These are phyloP conservation scores for Mimachlamys varia DNA, from an alignment of 2,888 invertebrate species.

Conservation along the genomic window DNA sequence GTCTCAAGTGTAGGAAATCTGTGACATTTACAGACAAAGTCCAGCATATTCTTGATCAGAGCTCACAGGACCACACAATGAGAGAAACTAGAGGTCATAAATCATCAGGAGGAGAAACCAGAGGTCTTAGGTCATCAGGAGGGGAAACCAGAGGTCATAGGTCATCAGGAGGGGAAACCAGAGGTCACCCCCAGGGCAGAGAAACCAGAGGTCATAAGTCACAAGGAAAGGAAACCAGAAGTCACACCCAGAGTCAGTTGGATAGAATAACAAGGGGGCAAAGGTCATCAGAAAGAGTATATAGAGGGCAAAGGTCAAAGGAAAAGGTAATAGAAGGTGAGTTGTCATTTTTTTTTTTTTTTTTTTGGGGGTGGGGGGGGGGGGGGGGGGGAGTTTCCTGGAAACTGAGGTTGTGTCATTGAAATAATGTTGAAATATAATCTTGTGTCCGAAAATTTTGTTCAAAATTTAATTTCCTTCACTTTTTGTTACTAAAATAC, in stretches of 20 bases:
- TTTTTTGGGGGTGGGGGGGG: no score
- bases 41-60: background rate
- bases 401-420: no score
- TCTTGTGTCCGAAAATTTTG: no score
- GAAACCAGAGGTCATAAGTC: background rate
- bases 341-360: background rate
- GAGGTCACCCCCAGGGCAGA: no score
- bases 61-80: background rate
- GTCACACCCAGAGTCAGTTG: background rate
- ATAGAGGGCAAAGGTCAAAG: background rate
- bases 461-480: no score
- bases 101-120: background rate
- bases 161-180: background rate
- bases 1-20: background rate
- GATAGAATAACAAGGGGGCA: background rate
- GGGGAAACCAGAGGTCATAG: background rate
- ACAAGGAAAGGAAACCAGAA: background rate
- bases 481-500: no score
- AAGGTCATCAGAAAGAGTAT: background rate
- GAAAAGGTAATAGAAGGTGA: background rate
- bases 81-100: background rate
- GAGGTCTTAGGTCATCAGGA: background rate
- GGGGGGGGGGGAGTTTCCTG: no score
- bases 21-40: background rate
- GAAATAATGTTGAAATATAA: no score